A percentile compares a stretch with the other conserved stretches of the same genome.
phyloP scores from a whole-genome alignment of 2,113 vertebrate genomes.

The Sakesphorus luctuosus region DNA sequence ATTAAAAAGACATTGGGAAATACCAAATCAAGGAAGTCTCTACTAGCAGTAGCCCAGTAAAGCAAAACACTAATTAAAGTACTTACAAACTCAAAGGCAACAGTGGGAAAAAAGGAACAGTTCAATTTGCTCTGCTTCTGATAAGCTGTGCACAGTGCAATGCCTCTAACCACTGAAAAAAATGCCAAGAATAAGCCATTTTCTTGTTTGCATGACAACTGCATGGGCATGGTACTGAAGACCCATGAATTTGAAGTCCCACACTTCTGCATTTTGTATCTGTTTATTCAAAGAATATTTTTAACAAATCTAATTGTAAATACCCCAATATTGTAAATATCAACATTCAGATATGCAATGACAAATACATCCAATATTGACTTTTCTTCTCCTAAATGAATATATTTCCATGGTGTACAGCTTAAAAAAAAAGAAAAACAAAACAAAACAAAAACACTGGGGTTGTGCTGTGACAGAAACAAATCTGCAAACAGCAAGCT shows the following conservation, averaged over 20 bases:
- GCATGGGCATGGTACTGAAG: neutral
- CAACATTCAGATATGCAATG: neutral
- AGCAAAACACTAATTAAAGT: neutral
- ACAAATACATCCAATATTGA: neutral
- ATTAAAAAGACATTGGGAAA: neutral
- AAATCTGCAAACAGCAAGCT: neutral
- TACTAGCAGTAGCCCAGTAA: neutral
- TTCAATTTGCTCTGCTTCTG: neutral
- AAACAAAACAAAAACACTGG: neutral
- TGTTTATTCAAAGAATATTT: neutral
- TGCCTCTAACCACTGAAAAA: neutral
- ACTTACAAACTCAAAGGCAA: neutral
- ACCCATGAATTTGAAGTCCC: neutral
- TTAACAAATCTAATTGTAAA: neutral
- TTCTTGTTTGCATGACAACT: neutral
- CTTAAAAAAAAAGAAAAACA: neutral
- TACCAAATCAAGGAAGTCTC: neutral
- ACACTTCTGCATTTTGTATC: neutral
- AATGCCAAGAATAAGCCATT: neutral
- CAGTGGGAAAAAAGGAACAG: neutral
- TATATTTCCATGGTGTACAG: neutral
- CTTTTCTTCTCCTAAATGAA: neutral
- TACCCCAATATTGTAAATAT: neutral
- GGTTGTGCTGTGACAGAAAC: neutral
- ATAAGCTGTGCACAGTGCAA: accelerated